phyloP scores from a whole-genome alignment of 2,113 vertebrate species.

The Gymnorhina tibicen region DNA sequence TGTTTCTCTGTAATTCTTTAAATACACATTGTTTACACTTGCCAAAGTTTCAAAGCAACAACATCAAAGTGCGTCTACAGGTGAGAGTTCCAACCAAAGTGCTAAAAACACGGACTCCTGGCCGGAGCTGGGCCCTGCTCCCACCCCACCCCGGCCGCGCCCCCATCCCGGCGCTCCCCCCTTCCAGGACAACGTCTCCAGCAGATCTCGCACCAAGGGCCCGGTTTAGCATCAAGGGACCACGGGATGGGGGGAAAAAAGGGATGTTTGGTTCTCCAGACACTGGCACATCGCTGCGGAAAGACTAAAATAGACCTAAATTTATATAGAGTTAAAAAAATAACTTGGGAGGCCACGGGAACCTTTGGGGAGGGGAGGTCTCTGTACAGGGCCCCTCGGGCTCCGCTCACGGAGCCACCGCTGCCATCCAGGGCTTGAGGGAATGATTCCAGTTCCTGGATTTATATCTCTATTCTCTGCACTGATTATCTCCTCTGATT shows the following conservation, averaged over 20 bases:
- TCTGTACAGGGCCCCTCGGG: background rate
- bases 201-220: background rate
- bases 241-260: background rate
- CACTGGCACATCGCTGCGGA: slow-evolving; percentile 48
- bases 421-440: background rate
- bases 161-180: background rate
- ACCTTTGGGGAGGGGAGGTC: background rate
- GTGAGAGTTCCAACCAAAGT: slow-evolving; percentile 70
- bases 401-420: background rate
- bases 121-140: background rate
- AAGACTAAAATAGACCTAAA: slow-evolving; percentile 64
- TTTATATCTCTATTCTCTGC: background rate
- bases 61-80: slow-evolving; percentile 72
- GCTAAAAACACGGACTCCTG: slow-evolving; percentile 39
- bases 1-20: slow-evolving; percentile 8
- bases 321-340: slow-evolving; percentile 65
- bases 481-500: slow-evolving; percentile 26
- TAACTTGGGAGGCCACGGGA: slow-evolving; percentile 20
- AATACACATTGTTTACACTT: slow-evolving; percentile 73
- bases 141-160: fast-evolving
- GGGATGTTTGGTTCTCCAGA: slow-evolving; percentile 38
- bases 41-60: slow-evolving; percentile 70
- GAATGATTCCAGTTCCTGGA: background rate
- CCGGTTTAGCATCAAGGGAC: background rate
- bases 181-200: background rate